These are phyloP conservation scores for Agraylea sexmaculata DNA, from an alignment of 1,140 invertebrate species.

Conservation along the genomic window DNA sequence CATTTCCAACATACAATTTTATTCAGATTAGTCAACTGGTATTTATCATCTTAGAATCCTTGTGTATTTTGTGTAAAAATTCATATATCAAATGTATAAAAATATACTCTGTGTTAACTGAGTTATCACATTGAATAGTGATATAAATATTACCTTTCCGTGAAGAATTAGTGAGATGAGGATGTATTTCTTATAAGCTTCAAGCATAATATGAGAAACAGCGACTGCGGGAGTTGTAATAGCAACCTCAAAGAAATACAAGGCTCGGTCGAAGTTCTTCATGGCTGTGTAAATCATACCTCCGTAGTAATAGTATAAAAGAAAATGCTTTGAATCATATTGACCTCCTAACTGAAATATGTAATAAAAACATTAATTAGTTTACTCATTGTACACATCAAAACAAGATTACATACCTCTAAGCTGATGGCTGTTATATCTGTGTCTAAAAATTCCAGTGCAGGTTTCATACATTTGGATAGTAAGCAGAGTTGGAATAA, in stretches of 20 bases:
- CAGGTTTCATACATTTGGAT: slow-evolving; percentile 86
- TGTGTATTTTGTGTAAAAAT: background rate
- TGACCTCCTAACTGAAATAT: slow-evolving; percentile 51
- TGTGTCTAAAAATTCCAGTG: slow-evolving; percentile 75
- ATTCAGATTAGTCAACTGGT: too few relatives aligned
- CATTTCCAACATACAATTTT: too few relatives aligned
- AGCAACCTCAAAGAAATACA: slow-evolving; percentile 92
- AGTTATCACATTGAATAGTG: background rate
- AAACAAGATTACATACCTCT: slow-evolving; percentile 44
- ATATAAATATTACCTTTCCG: slow-evolving; percentile 56
- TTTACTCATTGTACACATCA: background rate
- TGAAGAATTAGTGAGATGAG: slow-evolving; percentile 82
- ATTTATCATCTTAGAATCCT: too few relatives aligned
- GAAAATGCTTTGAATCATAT: slow-evolving; percentile 85
- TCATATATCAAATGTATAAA: background rate
- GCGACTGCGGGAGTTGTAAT: slow-evolving; percentile 86
- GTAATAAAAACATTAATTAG: slow-evolving; percentile 5
- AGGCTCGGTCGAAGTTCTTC: slow-evolving; percentile 83
- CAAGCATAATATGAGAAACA: slow-evolving; percentile 92
- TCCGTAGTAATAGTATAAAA: slow-evolving; percentile 94
- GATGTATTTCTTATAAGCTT: slow-evolving; percentile 94
- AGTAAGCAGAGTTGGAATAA: slow-evolving; percentile 84
- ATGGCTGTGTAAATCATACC: slow-evolving; percentile 92
- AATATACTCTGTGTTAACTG: too few relatives aligned
- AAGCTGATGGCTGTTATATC: slow-evolving; percentile 86